Evolutionary conservation across 2,888 invertebrate species (phyloP), one percentile per base, ranked within the genome.

Genomic region (Chalcosyrphus nemorum): DNA sequence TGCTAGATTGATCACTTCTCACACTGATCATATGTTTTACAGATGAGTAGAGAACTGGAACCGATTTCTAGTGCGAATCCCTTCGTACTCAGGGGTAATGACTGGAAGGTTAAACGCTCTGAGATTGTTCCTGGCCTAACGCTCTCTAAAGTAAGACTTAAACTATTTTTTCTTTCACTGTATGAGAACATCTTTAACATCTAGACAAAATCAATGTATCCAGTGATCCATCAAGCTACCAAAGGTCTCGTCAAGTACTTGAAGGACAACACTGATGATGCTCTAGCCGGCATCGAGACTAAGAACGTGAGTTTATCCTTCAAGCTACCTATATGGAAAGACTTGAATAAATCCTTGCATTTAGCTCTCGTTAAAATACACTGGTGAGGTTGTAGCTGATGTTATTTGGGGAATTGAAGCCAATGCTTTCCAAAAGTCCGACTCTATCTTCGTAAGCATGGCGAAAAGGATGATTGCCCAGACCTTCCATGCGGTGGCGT

Each of bases 341-440:
- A n/a, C n/a, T n/a, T n/a, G n/a, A 5, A 38, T 2, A 32, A 9
- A 2, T n/a, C n/a, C 38, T n/a, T 4, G 5, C 1, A 13, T 61
- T 2, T 56, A 90, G 90, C 84, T 90, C 1, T 77, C 88, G 17
- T 86, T 88, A 52, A 88, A 89, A 7, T 90, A 85, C 50, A 89
- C 88, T 0, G 87, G 87, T 0, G 87, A 88, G 15, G 87, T 88
- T 0, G 88, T 91, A 78, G 88, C 88, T 0, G 90, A 89, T 52
- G 88, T 89, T 17, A 87, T 90, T 27, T 91, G 89, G 88, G 90
- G 89, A 54, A 87, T 91, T 2, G 89, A 91, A 54, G 89, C 88
- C 0, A 88, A 89, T 5, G 84, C 89, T 7, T 88, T 89, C 13
- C 43, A 43, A n/a, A 54, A 41, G 6, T 15, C 11, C 0, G 70